These are phyloP conservation scores for Merops nubicus DNA, from an alignment of 2,113 vertebrate genomes.

Conservation along the genomic window DNA sequence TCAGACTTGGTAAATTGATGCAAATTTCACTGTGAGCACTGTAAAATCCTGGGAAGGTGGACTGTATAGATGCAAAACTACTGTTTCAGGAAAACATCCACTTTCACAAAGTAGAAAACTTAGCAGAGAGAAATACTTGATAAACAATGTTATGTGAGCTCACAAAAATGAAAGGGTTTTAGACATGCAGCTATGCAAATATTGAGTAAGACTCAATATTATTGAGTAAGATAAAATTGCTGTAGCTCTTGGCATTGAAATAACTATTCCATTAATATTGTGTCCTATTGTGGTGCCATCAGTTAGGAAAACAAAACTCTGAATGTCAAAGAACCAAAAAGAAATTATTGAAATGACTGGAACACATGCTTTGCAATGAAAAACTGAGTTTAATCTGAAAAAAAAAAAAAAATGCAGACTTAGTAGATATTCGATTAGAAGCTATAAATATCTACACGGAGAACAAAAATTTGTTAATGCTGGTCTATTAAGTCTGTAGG, in stretches of 20 bases:
- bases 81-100: neutral
- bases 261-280: neutral
- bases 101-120: neutral
- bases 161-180: neutral
- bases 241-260: neutral
- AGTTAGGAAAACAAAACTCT: neutral
- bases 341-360: neutral
- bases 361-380: neutral
- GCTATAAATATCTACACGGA: neutral
- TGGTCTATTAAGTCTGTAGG: neutral
- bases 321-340: neutral
- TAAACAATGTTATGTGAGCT: slow-evolving; percentile 32
- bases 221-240: neutral
- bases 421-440: neutral
- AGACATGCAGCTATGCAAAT: slow-evolving; percentile 6
- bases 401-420: neutral
- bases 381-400: neutral
- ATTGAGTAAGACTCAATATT: neutral
- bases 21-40: neutral
- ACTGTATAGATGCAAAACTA: neutral
- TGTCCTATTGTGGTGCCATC: slow-evolving; percentile 1
- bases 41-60: neutral
- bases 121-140: neutral
- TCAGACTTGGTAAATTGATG: neutral
- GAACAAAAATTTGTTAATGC: neutral